Evolutionary conservation across 2,888 invertebrate genomes (phyloP).

Genomic region (Sacculina carcini): DNA sequence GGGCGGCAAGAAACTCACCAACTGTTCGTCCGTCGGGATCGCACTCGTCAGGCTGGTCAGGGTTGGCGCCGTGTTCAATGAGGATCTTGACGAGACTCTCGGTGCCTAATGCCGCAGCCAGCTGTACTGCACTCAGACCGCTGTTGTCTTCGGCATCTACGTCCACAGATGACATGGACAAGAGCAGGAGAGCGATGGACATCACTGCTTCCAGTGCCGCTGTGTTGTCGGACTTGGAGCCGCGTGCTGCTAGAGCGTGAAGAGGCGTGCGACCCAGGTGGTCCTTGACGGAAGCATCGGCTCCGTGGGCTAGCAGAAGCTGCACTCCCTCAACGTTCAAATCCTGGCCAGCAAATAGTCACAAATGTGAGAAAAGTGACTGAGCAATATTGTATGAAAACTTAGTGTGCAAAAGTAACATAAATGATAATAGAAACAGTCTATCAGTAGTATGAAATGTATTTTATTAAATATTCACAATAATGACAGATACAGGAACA

Average conservation of each 20-base stretch:
- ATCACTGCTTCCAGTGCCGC: slow-evolving; percentile 3
- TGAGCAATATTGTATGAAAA: too few species aligned
- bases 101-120: slow-evolving; percentile 12
- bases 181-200: slow-evolving; percentile 5
- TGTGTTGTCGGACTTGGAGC: slow-evolving; percentile 7
- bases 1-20: slow-evolving; percentile 9
- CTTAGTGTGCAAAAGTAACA: too few species aligned
- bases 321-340: not conserved
- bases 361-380: too few species aligned
- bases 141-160: slow-evolving; percentile 9
- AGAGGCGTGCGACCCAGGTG: slow-evolving; percentile 10
- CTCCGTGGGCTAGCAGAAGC: slow-evolving; percentile 9
- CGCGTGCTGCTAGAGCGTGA: slow-evolving; percentile 9
- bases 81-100: slow-evolving; percentile 9
- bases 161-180: slow-evolving; percentile 8
- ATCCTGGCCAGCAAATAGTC: too few species aligned
- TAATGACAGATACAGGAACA: too few species aligned
- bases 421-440: too few species aligned
- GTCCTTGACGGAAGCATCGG: slow-evolving; percentile 10
- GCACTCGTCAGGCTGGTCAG: too few species aligned
- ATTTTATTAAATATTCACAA: too few species aligned
- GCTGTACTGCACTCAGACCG: slow-evolving; percentile 9
- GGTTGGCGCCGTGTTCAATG: slow-evolving; percentile 10
- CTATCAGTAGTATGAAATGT: too few species aligned
- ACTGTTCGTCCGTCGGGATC: slow-evolving; percentile 9